A percentile compares a stretch with the other conserved stretches of the same genome.
These are phyloP conservation scores for Lamellibrachia luymesi DNA, from an alignment of 1,140 invertebrate species.

Conservation along the genomic window DNA sequence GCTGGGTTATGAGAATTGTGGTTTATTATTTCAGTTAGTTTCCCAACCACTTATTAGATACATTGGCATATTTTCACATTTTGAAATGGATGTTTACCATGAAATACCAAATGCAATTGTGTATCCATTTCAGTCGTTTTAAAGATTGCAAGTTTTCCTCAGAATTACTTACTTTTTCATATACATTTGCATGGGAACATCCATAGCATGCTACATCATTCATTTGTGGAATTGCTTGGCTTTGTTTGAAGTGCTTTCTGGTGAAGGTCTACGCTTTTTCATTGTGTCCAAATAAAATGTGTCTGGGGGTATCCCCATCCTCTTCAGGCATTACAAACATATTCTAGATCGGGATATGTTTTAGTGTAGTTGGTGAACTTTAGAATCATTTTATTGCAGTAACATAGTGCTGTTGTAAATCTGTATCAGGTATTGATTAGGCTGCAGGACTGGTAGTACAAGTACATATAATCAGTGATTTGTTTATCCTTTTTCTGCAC, in stretches of 20 bases:
- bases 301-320: not conserved
- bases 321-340: not conserved
- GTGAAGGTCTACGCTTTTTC: too few relatives aligned
- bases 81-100: too few relatives aligned
- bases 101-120: too few relatives aligned
- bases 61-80: too few relatives aligned
- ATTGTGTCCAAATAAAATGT: too few relatives aligned
- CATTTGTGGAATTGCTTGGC: not conserved
- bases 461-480: not conserved
- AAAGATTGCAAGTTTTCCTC: too few relatives aligned
- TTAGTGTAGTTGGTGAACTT: not conserved
- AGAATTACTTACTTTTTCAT: too few relatives aligned
- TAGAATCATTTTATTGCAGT: not conserved
- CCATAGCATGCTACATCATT: not conserved
- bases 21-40: too few relatives aligned
- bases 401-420: not conserved
- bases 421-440: not conserved
- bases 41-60: too few relatives aligned
- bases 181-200: not conserved
- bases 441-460: not conserved
- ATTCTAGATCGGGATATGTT: not conserved
- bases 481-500: not conserved
- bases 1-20: too few relatives aligned
- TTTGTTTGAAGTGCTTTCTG: not conserved
- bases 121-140: too few relatives aligned